Conservation (phyloP, 2,888 invertebrate genomes). For the Crossocerus cetratus region DNA sequence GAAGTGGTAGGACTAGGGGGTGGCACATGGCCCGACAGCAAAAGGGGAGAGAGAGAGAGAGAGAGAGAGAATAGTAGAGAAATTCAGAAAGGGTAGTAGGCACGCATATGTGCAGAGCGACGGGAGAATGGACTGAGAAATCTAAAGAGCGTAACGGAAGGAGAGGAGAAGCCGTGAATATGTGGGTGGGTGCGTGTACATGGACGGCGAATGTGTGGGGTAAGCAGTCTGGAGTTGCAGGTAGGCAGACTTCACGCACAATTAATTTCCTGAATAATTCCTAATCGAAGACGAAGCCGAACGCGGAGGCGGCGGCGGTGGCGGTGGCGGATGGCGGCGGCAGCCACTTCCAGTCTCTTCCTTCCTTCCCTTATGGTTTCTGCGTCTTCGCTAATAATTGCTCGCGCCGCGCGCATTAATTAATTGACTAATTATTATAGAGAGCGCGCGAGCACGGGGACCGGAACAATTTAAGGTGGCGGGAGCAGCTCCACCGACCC, state of each 20-base stretch:
- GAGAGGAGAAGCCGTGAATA: background rate
- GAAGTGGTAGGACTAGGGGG: slow-evolving; percentile 45
- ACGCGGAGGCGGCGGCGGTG: slow-evolving; percentile 42
- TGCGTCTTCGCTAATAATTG: slow-evolving; percentile 74
- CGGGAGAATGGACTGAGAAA: background rate
- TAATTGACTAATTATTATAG: slow-evolving; percentile 75
- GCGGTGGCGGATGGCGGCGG: slow-evolving; percentile 29
- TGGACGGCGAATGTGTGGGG: background rate
- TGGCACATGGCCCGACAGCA: slow-evolving; percentile 23
- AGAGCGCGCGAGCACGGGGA: slow-evolving; percentile 56
- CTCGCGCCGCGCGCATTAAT: slow-evolving; percentile 75
- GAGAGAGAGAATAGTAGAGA: slow-evolving; percentile 25
- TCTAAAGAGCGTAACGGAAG: slow-evolving; percentile 6
- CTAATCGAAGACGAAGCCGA: slow-evolving; percentile 68
- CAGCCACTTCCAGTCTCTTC: slow-evolving; percentile 37
- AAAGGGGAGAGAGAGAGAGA: background rate
- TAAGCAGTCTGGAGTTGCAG: slow-evolving; percentile 34
- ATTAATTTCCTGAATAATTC: slow-evolving; percentile 75
- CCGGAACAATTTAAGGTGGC: slow-evolving; percentile 49
- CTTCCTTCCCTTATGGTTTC: slow-evolving; percentile 34
- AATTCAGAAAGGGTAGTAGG: slow-evolving; percentile 18
- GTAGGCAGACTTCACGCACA: slow-evolving; percentile 73
- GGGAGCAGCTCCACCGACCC: background rate
- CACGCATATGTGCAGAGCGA: slow-evolving; percentile 6
- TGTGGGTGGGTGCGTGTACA: too few species aligned